Evolutionary conservation across 37 sponge, comb jelly and placozoan genomes (phyloP).

Genomic region (Beroe ovata): DNA sequence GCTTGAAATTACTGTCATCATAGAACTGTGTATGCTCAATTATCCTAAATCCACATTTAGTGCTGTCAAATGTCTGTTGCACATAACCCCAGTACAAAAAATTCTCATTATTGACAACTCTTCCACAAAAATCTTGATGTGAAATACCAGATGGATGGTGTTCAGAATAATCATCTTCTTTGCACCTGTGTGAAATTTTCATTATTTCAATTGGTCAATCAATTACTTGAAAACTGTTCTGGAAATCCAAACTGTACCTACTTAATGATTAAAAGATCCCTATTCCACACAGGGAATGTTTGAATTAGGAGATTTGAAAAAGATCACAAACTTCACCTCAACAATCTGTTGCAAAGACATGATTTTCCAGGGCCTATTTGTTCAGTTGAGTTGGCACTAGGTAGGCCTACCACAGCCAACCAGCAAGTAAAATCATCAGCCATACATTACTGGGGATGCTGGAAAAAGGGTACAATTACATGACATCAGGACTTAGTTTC

Average conservation of each 20-base stretch:
- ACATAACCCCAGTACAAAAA: conserved; percentile 43
- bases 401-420: conserved; percentile 64
- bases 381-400: conserved; percentile 15
- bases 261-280: too few species aligned
- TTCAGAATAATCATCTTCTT: conserved; percentile 55
- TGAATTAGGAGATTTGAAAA: neutral
- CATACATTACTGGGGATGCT: conserved; percentile 39
- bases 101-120: conserved; percentile 39
- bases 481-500: too few species aligned
- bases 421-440: conserved; percentile 57
- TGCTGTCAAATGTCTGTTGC: conserved; percentile 16
- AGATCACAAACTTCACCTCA: conserved; percentile 14
- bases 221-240: too few species aligned
- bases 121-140: conserved; percentile 44
- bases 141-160: conserved; percentile 40
- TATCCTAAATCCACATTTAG: neutral
- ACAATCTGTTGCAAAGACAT: conserved; percentile 53
- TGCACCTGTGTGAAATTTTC: too few species aligned
- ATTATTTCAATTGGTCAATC: too few species aligned
- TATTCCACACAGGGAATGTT: too few species aligned
- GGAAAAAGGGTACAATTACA: too few species aligned
- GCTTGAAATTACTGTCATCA: conserved; percentile 58
- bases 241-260: too few species aligned
- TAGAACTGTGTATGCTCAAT: conserved; percentile 63
- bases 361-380: conserved; percentile 64